phyloP scores from a whole-genome alignment of 2,113 vertebrate genomes.

The Gambusia holbrooki region DNA sequence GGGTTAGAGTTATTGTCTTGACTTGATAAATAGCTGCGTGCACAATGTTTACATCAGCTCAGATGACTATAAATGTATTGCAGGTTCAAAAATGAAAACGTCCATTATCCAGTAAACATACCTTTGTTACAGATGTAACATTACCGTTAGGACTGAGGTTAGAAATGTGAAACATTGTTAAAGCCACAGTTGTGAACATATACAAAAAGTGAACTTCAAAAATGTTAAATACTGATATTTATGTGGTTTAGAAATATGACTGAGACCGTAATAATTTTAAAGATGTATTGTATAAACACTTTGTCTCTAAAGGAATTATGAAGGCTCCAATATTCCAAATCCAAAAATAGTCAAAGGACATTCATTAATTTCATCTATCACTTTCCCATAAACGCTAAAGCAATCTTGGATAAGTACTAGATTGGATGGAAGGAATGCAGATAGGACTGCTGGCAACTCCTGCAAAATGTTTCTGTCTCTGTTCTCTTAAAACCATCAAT shows the following conservation, averaged over 20 bases:
- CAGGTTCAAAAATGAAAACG: slow-evolving; percentile 28
- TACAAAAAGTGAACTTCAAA: slow-evolving; percentile 11
- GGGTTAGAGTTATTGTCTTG: slow-evolving; percentile 20
- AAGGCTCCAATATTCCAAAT: slow-evolving; percentile 3
- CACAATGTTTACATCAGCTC: slow-evolving; percentile 78
- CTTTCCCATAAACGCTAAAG: not conserved
- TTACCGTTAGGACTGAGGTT: slow-evolving; percentile 12
- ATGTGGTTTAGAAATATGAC: slow-evolving; percentile 14
- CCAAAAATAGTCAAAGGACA: slow-evolving; percentile 6
- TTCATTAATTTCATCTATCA: not conserved
- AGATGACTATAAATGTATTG: slow-evolving; percentile 66
- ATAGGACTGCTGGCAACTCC: not conserved
- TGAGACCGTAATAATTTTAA: not conserved
- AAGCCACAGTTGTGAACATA: slow-evolving; percentile 6
- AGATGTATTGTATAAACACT: slow-evolving; percentile 14
- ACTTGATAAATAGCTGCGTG: slow-evolving; percentile 80
- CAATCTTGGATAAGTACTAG: not conserved
- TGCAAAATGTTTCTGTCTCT: not conserved
- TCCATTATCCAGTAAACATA: slow-evolving; percentile 39
- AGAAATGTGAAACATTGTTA: not conserved
- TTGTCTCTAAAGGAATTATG: slow-evolving; percentile 5
- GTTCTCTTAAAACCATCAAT: not conserved
- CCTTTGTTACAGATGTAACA: slow-evolving; percentile 16
- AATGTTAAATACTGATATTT: slow-evolving; percentile 10
- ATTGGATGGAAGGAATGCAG: not conserved